These are phyloP conservation scores for Buathra laborator DNA, from an alignment of 2,888 invertebrate genomes.

Conservation along the genomic window DNA sequence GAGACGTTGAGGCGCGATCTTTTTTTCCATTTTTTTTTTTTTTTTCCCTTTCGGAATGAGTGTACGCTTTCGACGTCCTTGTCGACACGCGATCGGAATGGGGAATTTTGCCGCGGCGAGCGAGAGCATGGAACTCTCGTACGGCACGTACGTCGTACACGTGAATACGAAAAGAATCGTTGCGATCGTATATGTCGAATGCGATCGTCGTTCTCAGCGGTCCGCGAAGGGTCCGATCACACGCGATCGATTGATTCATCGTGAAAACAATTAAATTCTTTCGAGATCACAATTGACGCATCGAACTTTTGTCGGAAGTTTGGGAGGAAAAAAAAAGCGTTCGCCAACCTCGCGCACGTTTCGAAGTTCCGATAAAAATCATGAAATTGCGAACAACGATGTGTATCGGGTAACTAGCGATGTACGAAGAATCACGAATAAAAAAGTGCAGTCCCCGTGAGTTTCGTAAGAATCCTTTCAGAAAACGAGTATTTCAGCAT, in stretches of 20 bases:
- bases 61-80: slow-evolving; percentile 67
- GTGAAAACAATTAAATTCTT: neutral
- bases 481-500: slow-evolving; percentile 68
- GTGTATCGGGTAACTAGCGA: slow-evolving; percentile 31
- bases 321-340: neutral
- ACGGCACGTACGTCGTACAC: slow-evolving; percentile 30
- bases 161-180: slow-evolving; percentile 20
- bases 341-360: neutral
- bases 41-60: slow-evolving; percentile 38
- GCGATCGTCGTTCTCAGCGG: neutral
- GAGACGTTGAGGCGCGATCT: slow-evolving; percentile 35
- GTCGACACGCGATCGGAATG: slow-evolving; percentile 68
- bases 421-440: slow-evolving; percentile 17
- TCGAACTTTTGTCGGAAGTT: slow-evolving; percentile 3
- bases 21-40: slow-evolving; percentile 41
- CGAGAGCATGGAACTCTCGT: slow-evolving; percentile 50
- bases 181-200: slow-evolving; percentile 40
- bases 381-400: slow-evolving; percentile 20
- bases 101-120: slow-evolving; percentile 51
- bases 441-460: slow-evolving; percentile 41
- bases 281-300: neutral
- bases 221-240: neutral
- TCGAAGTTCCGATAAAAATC: slow-evolving; percentile 33
- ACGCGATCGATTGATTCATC: slow-evolving; percentile 12
- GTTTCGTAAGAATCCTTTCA: slow-evolving; percentile 67